Percentiles rank a stretch among this genome's conserved stretches.
phyloP scores from a whole-genome alignment of 2,113 vertebrate species.

The Xenopus laevis region DNA sequence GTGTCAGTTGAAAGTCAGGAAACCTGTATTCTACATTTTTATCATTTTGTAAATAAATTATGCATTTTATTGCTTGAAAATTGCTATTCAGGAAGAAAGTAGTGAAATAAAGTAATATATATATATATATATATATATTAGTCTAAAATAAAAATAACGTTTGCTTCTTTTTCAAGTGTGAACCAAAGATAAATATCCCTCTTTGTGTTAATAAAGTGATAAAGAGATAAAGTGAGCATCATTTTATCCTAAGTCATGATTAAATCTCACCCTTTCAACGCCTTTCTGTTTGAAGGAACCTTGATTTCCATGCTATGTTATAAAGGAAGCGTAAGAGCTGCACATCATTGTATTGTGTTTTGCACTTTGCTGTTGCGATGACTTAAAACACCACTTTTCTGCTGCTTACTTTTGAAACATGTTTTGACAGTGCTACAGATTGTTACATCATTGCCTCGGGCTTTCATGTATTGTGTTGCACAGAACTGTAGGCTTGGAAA shows the following conservation, averaged over 20 bases:
- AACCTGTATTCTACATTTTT: too few species aligned
- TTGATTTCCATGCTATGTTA: neutral
- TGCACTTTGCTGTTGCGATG: conserved; percentile 2
- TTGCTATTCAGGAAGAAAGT: too few species aligned
- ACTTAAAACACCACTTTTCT: conserved; percentile 4
- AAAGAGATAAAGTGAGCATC: neutral
- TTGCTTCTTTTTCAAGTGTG: too few species aligned
- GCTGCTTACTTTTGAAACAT: conserved; percentile 16
- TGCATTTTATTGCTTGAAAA: too few species aligned
- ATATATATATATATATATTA: too few species aligned
- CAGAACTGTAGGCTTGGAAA: neutral
- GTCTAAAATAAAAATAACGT: too few species aligned
- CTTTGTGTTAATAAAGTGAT: neutral
- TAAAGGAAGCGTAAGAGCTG: neutral
- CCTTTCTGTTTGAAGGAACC: neutral
- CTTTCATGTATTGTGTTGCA: conserved; percentile 15
- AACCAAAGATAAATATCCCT: neutral
- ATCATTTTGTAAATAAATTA: too few species aligned
- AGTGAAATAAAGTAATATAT: too few species aligned
- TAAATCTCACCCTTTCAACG: neutral
- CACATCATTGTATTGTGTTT: neutral
- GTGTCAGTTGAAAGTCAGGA: too few species aligned
- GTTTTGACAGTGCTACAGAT: conserved; percentile 28
- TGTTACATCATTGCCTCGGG: conserved; percentile 7
- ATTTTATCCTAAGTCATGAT: neutral